Evolutionary conservation across 2,113 vertebrate species (phyloP).

Genomic region (Spermophilus dauricus): DNA sequence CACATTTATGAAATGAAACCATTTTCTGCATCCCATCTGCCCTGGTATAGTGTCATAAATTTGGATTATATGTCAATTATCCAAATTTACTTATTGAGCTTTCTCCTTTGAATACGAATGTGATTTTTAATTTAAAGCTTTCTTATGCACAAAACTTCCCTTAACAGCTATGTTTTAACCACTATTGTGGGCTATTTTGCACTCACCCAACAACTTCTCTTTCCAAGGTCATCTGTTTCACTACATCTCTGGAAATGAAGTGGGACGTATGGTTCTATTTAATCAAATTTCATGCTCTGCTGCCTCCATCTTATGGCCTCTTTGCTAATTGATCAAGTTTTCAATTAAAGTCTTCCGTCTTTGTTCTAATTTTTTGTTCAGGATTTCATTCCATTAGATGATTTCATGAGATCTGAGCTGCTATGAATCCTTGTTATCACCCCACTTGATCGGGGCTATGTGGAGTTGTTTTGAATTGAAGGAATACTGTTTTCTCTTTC

Average conservation of each 20-base stretch:
- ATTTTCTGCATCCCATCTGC: slow-evolving; percentile 77
- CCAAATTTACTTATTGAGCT: slow-evolving; percentile 85
- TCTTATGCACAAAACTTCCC: slow-evolving; percentile 84
- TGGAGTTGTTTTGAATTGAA: slow-evolving; percentile 64
- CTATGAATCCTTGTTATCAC: slow-evolving; percentile 50
- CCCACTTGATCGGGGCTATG: slow-evolving; percentile 66
- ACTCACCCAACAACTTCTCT: slow-evolving; percentile 82
- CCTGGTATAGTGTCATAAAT: slow-evolving; percentile 87
- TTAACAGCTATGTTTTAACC: slow-evolving; percentile 79
- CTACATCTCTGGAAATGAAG: slow-evolving; percentile 86
- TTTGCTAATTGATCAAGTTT: slow-evolving; percentile 92
- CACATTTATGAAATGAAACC: slow-evolving; percentile 83
- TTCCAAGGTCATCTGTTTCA: slow-evolving; percentile 89
- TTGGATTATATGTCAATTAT: slow-evolving; percentile 87
- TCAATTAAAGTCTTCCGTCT: slow-evolving; percentile 91
- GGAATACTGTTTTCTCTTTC: neutral
- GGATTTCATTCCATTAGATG: slow-evolving; percentile 88
- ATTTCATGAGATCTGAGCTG: slow-evolving; percentile 84
- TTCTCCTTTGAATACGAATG: slow-evolving; percentile 85
- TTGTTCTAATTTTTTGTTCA: slow-evolving; percentile 91
- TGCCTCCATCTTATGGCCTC: slow-evolving; percentile 88
- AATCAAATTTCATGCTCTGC: slow-evolving; percentile 91
- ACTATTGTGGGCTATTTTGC: slow-evolving; percentile 78
- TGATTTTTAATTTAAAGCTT: slow-evolving; percentile 86
- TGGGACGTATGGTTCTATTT: slow-evolving; percentile 88